Conservation (phyloP, 2,888 invertebrate genomes). For the Callinectes sapidus region DNA sequence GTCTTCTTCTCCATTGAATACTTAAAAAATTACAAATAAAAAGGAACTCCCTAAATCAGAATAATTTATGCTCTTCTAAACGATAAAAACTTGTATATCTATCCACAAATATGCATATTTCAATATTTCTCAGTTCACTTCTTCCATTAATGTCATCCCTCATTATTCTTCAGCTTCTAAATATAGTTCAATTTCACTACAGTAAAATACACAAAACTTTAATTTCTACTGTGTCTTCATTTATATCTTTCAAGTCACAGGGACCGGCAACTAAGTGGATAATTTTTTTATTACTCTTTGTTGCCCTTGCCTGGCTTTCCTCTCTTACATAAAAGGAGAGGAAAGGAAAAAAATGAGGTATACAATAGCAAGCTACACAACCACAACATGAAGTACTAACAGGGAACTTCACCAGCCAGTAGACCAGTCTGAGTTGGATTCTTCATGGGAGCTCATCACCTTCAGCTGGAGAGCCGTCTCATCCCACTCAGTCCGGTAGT, state of each 20-base stretch:
- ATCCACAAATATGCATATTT: neutral
- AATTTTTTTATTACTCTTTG: too few species aligned
- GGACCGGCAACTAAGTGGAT: too few species aligned
- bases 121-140: neutral
- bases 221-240: too few species aligned
- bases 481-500: conserved; percentile 88
- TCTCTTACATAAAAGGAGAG: too few species aligned
- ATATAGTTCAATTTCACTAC: too few species aligned
- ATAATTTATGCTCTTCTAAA: neutral
- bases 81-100: neutral
- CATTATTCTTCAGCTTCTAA: neutral
- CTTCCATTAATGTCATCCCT: neutral
- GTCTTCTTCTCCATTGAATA: neutral
- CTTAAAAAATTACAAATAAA: neutral
- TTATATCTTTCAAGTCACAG: too few species aligned
- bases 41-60: neutral
- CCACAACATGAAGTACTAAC: conserved; percentile 77
- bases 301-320: too few species aligned
- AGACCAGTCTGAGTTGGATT: conserved; percentile 83
- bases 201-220: too few species aligned
- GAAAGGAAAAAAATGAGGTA: too few species aligned
- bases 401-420: conserved; percentile 94
- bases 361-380: neutral
- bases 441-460: conserved; percentile 80
- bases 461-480: conserved; percentile 84